Evolutionary conservation across 2,113 vertebrate genomes (phyloP).

Genomic region (Erythrolamprus reginae): DNA sequence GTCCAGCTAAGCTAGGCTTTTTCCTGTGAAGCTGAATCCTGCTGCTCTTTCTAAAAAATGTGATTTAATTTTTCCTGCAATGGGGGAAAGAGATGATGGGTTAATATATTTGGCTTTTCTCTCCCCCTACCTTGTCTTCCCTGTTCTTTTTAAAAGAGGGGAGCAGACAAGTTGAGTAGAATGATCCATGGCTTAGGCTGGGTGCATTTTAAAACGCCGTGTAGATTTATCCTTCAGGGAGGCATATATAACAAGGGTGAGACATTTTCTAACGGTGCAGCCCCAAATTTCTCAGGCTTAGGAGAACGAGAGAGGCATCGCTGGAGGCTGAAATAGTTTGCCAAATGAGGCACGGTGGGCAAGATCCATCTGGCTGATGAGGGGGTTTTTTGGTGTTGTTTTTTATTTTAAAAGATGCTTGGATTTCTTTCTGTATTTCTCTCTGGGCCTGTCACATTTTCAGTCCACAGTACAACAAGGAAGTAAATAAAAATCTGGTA

Average conservation of each 20-base stretch:
- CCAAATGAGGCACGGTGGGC: not conserved
- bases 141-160: not conserved
- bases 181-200: not conserved
- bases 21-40: not conserved
- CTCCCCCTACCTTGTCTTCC: not conserved
- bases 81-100: not conserved
- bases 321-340: not conserved
- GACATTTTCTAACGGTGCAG: not conserved
- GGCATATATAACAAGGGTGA: not conserved
- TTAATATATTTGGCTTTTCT: not conserved
- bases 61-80: not conserved
- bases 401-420: not conserved
- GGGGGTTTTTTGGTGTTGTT: not conserved
- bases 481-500: not conserved
- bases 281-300: not conserved
- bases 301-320: not conserved
- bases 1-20: not conserved
- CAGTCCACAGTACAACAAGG: not conserved
- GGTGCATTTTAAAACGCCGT: not conserved
- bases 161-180: not conserved
- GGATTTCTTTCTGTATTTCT: not conserved
- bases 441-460: not conserved
- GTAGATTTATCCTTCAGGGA: not conserved
- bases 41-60: not conserved
- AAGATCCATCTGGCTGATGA: not conserved